These are phyloP conservation scores for Apis mellifera DNA, from an alignment of 1,140 invertebrate species.

Conservation along the genomic window DNA sequence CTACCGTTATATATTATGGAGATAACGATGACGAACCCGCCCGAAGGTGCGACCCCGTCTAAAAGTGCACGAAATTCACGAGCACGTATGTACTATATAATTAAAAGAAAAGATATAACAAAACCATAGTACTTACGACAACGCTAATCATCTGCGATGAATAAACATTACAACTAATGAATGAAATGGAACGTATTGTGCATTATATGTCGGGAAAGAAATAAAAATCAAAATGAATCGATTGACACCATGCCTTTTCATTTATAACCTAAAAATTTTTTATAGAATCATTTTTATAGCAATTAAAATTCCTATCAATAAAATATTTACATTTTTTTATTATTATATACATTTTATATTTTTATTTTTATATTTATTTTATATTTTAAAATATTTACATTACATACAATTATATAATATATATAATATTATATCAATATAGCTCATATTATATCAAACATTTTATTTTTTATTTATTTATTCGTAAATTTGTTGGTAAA, in stretches of 20 bases:
- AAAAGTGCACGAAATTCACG: constrained; percentile 47
- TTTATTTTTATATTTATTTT: not conserved
- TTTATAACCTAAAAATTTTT: not conserved
- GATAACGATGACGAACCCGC: constrained; percentile 35
- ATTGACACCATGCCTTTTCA: constrained; percentile 22
- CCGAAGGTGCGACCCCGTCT: constrained; percentile 55
- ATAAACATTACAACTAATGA: constrained; percentile 48
- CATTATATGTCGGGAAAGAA: constrained; percentile 66
- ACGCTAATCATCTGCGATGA: constrained; percentile 40
- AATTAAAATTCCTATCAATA: not conserved
- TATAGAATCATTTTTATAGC: not conserved
- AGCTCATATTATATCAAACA: too few relatives aligned
- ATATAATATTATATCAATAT: too few relatives aligned
- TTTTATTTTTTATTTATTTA: too few relatives aligned
- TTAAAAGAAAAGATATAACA: constrained; percentile 14
- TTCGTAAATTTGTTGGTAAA: not conserved
- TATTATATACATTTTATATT: not conserved
- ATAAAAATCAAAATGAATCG: constrained; percentile 73
- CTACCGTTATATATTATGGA: constrained; percentile 48
- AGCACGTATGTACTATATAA: constrained; percentile 55
- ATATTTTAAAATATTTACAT: too few relatives aligned
- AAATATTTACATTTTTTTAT: not conserved
- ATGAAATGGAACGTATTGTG: constrained; percentile 59
- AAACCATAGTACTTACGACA: constrained; percentile 50
- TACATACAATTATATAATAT: too few relatives aligned